Conservation (phyloP, 2,888 invertebrate species). For the Willowsia nigromaculata region DNA sequence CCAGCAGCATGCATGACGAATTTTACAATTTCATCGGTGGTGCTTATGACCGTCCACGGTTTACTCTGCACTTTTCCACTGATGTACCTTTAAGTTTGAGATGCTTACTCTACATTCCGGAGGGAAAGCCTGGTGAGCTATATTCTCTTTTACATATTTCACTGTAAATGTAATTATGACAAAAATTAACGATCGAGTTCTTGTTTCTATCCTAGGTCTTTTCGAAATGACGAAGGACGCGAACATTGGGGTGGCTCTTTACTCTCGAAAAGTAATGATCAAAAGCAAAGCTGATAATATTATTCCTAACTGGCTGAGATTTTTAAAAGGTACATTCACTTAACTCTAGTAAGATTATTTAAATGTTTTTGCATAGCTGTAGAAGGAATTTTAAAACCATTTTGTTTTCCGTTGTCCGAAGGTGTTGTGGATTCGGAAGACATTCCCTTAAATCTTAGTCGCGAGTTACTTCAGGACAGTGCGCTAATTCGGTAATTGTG, state of each 20-base stretch:
- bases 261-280: conserved; percentile 95
- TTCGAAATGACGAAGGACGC: conserved; percentile 94
- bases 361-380: too few species aligned
- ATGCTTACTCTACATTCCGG: conserved; percentile 95
- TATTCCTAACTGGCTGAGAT: conserved; percentile 96
- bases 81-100: conserved; percentile 95
- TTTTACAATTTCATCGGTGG: conserved; percentile 95
- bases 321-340: conserved; percentile 94
- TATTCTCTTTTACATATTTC: neutral
- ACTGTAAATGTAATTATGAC: neutral
- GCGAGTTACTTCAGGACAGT: conserved; percentile 97
- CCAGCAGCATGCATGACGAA: conserved; percentile 90
- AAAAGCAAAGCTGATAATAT: conserved; percentile 94
- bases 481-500: conserved; percentile 87
- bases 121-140: conserved; percentile 88
- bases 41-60: conserved; percentile 92
- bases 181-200: too few species aligned
- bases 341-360: too few species aligned
- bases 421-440: conserved; percentile 99
- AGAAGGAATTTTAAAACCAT: neutral
- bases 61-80: conserved; percentile 94
- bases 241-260: conserved; percentile 92
- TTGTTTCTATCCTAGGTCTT: conserved; percentile 83
- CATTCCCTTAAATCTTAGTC: conserved; percentile 97
- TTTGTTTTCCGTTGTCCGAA: conserved; percentile 79